These are phyloP conservation scores for Lagria hirta DNA, from an alignment of 2,888 invertebrate genomes.

Conservation along the genomic window DNA sequence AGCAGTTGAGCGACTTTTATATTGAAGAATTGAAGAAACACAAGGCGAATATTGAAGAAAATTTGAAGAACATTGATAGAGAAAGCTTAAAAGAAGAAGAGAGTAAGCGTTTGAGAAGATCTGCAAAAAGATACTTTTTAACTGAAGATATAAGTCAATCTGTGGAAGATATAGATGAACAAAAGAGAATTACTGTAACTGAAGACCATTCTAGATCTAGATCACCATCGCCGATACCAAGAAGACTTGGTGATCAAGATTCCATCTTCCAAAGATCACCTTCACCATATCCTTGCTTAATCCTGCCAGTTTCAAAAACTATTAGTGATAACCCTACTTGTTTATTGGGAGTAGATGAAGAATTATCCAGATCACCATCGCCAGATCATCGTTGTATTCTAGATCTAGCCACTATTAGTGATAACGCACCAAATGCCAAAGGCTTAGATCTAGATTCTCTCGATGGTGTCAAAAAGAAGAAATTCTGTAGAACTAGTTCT, in stretches of 20 bases:
- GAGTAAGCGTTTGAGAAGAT: too few species aligned
- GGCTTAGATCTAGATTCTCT: conserved; percentile 55
- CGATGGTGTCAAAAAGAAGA: conserved; percentile 63
- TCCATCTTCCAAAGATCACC: conserved; percentile 37
- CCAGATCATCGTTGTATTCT: conserved; percentile 26
- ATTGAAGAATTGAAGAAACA: conserved; percentile 14
- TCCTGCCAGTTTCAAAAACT: conserved; percentile 42
- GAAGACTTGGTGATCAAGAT: conserved; percentile 18
- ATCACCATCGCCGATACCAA: conserved; percentile 54
- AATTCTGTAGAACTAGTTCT: conserved; percentile 27
- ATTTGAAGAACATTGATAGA: conserved; percentile 29
- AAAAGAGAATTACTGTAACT: conserved; percentile 7
- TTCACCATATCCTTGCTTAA: conserved; percentile 45
- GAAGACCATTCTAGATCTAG: conserved; percentile 11
- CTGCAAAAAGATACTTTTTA: too few species aligned
- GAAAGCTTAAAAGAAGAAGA: conserved; percentile 37
- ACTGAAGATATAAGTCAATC: not conserved
- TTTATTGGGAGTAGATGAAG: conserved; percentile 56
- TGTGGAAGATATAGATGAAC: conserved; percentile 6
- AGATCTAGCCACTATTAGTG: conserved; percentile 7
- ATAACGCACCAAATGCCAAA: conserved; percentile 7
- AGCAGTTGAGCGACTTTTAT: conserved; percentile 9
- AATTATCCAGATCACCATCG: conserved; percentile 45
- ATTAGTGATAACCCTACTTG: conserved; percentile 46
- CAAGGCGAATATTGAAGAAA: conserved; percentile 6